Conservation (phyloP, 2,113 vertebrate genomes). For the Elephas maximus region DNA sequence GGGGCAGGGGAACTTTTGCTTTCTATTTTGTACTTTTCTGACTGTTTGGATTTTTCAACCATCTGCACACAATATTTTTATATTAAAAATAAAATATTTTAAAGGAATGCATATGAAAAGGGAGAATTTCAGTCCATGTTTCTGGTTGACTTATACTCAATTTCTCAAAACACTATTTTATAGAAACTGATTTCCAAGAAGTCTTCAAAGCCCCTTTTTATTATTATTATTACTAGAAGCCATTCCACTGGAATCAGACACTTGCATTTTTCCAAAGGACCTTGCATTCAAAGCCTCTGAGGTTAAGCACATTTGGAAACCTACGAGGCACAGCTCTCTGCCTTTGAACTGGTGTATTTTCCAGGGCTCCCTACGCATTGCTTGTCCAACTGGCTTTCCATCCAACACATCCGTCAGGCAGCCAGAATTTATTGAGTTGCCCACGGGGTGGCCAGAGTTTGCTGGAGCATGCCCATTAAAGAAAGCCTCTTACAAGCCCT, state of each 20-base stretch:
- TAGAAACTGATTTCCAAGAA: constrained; percentile 81
- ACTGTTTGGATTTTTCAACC: constrained; percentile 57
- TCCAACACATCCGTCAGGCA: constrained; percentile 33
- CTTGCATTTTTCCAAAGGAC: constrained; percentile 76
- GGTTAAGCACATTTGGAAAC: constrained; percentile 62
- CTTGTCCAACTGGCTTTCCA: constrained; percentile 59
- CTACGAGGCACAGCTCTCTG: constrained; percentile 9
- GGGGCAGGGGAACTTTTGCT: not conserved
- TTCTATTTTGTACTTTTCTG: constrained; percentile 60
- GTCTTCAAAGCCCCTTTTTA: constrained; percentile 79
- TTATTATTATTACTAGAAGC: constrained; percentile 81
- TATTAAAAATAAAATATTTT: constrained; percentile 75
- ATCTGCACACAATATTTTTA: constrained; percentile 68
- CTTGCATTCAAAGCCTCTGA: constrained; percentile 70
- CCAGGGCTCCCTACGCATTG: not conserved
- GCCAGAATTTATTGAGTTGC: constrained; percentile 56
- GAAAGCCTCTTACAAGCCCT: constrained; percentile 53
- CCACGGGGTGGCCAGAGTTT: not conserved
- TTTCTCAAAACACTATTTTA: constrained; percentile 76
- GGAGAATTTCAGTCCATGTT: constrained; percentile 64
- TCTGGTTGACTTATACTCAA: constrained; percentile 77
- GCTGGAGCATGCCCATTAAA: constrained; percentile 7
- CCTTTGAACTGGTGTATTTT: constrained; percentile 68
- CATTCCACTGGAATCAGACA: constrained; percentile 77
- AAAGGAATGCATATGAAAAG: constrained; percentile 37